phyloP scores from a whole-genome alignment of 2,888 invertebrate species.

The Hypselothyrea guttata region DNA sequence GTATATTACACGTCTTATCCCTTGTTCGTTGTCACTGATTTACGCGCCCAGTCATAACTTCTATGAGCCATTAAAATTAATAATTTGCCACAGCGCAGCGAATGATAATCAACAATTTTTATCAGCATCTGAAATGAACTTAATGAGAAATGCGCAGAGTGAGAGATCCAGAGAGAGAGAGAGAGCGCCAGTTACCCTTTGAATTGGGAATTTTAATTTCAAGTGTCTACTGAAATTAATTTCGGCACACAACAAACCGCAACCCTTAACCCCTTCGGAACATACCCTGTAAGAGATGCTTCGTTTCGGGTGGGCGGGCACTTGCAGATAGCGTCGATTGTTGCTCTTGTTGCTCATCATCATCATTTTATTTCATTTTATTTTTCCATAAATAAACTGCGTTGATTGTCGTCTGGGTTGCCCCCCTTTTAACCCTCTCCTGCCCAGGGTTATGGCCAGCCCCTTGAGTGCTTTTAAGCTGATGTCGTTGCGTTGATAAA shows the following conservation, averaged over 20 bases:
- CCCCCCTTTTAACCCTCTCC: constrained; percentile 55
- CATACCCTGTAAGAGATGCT: not conserved
- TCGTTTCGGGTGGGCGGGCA: constrained; percentile 34
- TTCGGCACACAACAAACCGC: constrained; percentile 62
- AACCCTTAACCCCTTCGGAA: constrained; percentile 60
- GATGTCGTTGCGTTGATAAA: constrained; percentile 76
- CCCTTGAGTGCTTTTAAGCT: constrained; percentile 75
- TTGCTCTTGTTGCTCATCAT: constrained; percentile 62
- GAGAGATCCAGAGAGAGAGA: constrained; percentile 1
- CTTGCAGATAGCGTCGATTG: constrained; percentile 49
- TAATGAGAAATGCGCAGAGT: constrained; percentile 47
- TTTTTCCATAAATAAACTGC: constrained; percentile 78
- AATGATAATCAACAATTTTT: constrained; percentile 57
- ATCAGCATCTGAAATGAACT: constrained; percentile 55
- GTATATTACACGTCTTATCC: too few relatives aligned
- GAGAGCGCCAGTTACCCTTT: constrained; percentile 5
- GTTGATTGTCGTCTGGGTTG: constrained; percentile 69
- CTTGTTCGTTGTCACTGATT: constrained; percentile 24
- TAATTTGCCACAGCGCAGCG: constrained; percentile 67
- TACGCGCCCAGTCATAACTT: constrained; percentile 36
- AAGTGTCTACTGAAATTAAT: constrained; percentile 80
- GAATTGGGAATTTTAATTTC: constrained; percentile 78
- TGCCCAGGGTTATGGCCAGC: constrained; percentile 37
- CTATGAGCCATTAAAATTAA: constrained; percentile 78
- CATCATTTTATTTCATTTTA: constrained; percentile 78